phyloP scores from a whole-genome alignment of 2,888 invertebrate species.

The Helleia helle region DNA sequence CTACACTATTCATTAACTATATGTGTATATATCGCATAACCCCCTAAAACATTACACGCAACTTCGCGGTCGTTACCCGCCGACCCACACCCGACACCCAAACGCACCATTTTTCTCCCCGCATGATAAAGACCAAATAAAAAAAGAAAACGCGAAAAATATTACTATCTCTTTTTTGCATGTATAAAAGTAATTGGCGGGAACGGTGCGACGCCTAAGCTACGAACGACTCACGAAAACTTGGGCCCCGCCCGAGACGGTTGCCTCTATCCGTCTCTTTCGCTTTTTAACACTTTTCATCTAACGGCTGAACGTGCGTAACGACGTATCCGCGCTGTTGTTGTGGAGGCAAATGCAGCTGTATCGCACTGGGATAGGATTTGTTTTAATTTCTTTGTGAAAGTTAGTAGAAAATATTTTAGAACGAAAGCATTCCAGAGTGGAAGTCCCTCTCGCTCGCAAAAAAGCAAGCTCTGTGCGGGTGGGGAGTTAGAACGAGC shows the following conservation, averaged over 20 bases:
- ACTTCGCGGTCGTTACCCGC: constrained; percentile 41
- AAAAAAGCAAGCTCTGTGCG: constrained; percentile 59
- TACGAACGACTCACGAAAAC: constrained; percentile 72
- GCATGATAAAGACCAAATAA: constrained; percentile 72
- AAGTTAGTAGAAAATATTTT: constrained; percentile 61
- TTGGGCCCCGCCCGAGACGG: constrained; percentile 71
- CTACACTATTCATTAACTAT: constrained; percentile 68
- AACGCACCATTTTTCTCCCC: constrained; percentile 67
- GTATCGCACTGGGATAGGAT: constrained; percentile 9
- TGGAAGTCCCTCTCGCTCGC: constrained; percentile 70
- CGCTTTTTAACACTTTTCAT: constrained; percentile 73
- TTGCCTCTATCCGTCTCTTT: constrained; percentile 71
- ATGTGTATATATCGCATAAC: constrained; percentile 32
- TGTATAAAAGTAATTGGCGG: constrained; percentile 30
- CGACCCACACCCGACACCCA: constrained; percentile 35
- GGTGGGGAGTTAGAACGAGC: constrained; percentile 40
- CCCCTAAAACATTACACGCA: constrained; percentile 69
- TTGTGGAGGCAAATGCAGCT: constrained; percentile 21
- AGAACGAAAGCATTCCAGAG: constrained; percentile 65
- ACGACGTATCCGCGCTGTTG: constrained; percentile 22
- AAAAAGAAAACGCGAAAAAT: constrained; percentile 72
- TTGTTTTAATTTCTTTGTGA: constrained; percentile 19
- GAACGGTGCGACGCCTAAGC: constrained; percentile 61
- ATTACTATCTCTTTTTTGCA: constrained; percentile 49
- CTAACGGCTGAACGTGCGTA: constrained; percentile 25